Conservation (phyloP, 2,888 invertebrate species). For the Myopa tessellatipennis region DNA sequence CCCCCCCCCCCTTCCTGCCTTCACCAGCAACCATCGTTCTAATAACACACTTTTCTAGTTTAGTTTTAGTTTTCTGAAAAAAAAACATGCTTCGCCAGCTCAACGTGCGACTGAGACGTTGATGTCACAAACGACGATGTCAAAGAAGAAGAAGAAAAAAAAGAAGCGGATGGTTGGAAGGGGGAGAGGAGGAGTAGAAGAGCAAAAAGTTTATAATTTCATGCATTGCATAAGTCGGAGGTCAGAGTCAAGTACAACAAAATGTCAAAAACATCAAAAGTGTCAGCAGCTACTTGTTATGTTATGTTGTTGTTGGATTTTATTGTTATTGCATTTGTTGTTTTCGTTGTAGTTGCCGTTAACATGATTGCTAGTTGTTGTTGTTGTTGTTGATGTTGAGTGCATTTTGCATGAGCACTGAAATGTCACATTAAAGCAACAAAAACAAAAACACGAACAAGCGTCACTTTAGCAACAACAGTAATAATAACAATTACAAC, state of each 20-base stretch:
- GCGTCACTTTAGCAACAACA: conserved; percentile 14
- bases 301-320: neutral
- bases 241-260: conserved; percentile 45
- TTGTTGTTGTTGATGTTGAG: conserved; percentile 21
- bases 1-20: neutral
- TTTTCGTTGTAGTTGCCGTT: neutral
- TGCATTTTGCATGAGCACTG: conserved; percentile 1
- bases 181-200: neutral
- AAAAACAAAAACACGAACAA: neutral
- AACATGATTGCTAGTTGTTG: neutral
- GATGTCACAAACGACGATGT: too few species aligned
- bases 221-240: conserved; percentile 35
- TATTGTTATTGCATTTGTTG: conserved; percentile 4
- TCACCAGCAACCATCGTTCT: neutral
- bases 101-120: too few species aligned
- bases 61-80: neutral
- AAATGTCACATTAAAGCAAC: conserved; percentile 21
- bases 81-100: neutral
- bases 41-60: neutral
- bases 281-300: conserved; percentile 27
- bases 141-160: too few species aligned
- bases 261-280: conserved; percentile 39
- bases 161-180: neutral
- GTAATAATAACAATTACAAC: conserved; percentile 2
- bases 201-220: conserved; percentile 5